phyloP scores from a whole-genome alignment of 2,888 invertebrate species.

The Lomographa bimaculata region DNA sequence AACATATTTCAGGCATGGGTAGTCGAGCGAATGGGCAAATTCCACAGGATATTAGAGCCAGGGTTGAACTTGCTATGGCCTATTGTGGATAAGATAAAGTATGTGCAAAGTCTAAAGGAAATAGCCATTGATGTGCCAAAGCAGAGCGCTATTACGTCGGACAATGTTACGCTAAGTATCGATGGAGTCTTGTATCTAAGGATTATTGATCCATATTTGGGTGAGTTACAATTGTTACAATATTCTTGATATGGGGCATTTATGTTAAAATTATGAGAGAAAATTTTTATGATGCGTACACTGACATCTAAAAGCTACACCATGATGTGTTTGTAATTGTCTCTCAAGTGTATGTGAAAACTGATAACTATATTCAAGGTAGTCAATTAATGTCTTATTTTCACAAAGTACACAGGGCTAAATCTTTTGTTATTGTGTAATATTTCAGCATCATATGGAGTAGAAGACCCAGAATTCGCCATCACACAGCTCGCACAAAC shows the following conservation, averaged over 20 bases:
- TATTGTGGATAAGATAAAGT: conserved; percentile 95
- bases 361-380: too few relatives aligned
- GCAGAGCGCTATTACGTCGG: conserved; percentile 98
- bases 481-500: conserved; percentile 99
- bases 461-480: conserved; percentile 99
- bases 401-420: too few relatives aligned
- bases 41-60: conserved; percentile 95
- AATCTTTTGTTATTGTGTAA: too few relatives aligned
- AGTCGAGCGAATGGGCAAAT: conserved; percentile 99
- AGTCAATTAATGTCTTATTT: too few relatives aligned
- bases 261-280: too few relatives aligned
- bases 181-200: conserved; percentile 98
- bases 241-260: too few relatives aligned
- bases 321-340: too few relatives aligned
- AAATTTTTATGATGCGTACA: too few relatives aligned
- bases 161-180: conserved; percentile 98
- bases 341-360: too few relatives aligned
- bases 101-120: conserved; percentile 99
- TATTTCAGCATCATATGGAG: conserved; percentile 94
- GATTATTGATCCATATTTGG: conserved; percentile 96
- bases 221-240: conserved; percentile 50
- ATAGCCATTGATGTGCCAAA: conserved; percentile 99
- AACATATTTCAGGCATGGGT: conserved; percentile 94
- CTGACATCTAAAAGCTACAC: too few relatives aligned
- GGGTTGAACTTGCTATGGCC: conserved; percentile 97